These are phyloP conservation scores for Drosophila fuyamai DNA, from an alignment of 1,140 invertebrate species.

Conservation along the genomic window DNA sequence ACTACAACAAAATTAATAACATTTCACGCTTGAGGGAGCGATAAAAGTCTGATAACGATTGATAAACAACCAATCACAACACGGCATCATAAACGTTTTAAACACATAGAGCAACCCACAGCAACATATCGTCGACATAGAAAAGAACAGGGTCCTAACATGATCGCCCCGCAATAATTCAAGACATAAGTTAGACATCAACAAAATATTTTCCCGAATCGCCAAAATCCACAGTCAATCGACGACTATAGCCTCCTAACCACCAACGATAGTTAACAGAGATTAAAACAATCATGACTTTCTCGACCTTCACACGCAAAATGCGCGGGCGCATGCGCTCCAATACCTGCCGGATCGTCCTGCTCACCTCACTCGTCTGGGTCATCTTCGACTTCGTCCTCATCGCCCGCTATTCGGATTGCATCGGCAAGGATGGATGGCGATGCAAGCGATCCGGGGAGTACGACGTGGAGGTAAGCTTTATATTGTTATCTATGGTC, in stretches of 20 bases:
- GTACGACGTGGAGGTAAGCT: slow-evolving; percentile 85
- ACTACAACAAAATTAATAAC: slow-evolving; percentile 46
- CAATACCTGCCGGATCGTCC: slow-evolving; percentile 97
- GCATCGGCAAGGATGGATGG: slow-evolving; percentile 90
- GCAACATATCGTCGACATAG: slow-evolving; percentile 49
- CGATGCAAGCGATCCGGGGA: slow-evolving; percentile 87
- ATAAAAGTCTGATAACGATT: slow-evolving; percentile 74
- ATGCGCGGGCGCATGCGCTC: slow-evolving; percentile 94
- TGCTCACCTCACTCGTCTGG: slow-evolving; percentile 98
- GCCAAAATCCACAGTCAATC: slow-evolving; percentile 3
- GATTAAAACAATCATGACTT: slow-evolving; percentile 63
- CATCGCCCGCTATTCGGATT: slow-evolving; percentile 97
- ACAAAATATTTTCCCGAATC: not conserved
- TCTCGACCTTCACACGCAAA: slow-evolving; percentile 87
- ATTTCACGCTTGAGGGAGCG: slow-evolving; percentile 64
- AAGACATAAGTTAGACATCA: slow-evolving; percentile 10
- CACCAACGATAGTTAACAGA: slow-evolving; percentile 27
- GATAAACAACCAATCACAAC: slow-evolving; percentile 36
- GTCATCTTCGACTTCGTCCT: slow-evolving; percentile 96
- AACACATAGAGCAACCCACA: slow-evolving; percentile 20
- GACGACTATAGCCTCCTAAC: not conserved
- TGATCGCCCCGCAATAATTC: slow-evolving; percentile 12
- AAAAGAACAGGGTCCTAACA: slow-evolving; percentile 33
- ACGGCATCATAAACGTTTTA: slow-evolving; percentile 28
- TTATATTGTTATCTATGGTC: too few species aligned